These are phyloP conservation scores for Apis dorsata DNA, from an alignment of 1,140 invertebrate species.

Conservation along the genomic window DNA sequence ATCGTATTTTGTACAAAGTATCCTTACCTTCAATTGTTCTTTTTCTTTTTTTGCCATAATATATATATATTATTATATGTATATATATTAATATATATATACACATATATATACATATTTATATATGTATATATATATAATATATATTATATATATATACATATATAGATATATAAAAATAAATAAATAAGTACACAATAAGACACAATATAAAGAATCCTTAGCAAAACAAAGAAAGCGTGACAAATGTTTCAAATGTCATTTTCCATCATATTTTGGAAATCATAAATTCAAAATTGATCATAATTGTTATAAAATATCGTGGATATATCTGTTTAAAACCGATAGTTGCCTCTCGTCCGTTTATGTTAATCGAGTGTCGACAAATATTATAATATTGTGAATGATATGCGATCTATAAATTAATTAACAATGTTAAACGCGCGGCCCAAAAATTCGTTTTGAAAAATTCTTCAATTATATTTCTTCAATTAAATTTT, in stretches of 20 bases:
- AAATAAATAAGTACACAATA: too few relatives aligned
- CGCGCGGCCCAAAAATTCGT: neutral
- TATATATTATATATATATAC: constrained; percentile 50
- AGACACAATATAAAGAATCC: constrained; percentile 14
- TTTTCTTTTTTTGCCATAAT: constrained; percentile 73
- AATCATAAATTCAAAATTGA: constrained; percentile 6
- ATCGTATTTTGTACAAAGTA: constrained; percentile 80
- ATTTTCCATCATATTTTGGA: constrained; percentile 22
- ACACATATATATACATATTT: too few relatives aligned
- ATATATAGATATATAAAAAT: constrained; percentile 10
- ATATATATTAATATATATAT: too few relatives aligned
- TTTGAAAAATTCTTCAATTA: neutral
- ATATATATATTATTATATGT: constrained; percentile 50
- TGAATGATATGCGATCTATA: neutral
- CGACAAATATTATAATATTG: constrained; percentile 7
- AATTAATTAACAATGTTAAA: neutral
- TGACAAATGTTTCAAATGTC: constrained; percentile 39
- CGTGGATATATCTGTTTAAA: constrained; percentile 32
- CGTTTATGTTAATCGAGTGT: constrained; percentile 11
- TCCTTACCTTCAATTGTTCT: constrained; percentile 71
- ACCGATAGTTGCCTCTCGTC: constrained; percentile 23
- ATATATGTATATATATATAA: constrained; percentile 24
- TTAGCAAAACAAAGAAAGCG: constrained; percentile 39
- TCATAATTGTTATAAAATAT: constrained; percentile 51
- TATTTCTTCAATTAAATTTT: neutral